A percentile compares a stretch with the other conserved stretches of the same genome.
Evolutionary conservation across 2,113 vertebrate genomes (phyloP).

Genomic region (Chroicocephalus ridibundus): DNA sequence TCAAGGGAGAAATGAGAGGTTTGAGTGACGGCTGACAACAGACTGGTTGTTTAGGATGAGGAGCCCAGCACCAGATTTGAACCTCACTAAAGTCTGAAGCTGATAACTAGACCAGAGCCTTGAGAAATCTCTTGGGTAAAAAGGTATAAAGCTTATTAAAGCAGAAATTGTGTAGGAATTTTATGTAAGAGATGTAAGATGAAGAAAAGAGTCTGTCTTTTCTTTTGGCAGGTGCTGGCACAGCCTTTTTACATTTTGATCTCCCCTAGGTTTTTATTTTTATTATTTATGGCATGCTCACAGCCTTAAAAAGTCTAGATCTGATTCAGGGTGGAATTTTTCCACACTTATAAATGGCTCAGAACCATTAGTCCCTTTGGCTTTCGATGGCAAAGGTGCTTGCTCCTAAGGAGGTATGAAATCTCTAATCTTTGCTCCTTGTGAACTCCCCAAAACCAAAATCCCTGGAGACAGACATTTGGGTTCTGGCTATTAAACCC

Average conservation of each 20-base stretch:
- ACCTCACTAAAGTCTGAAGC: not conserved
- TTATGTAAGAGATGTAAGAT: not conserved
- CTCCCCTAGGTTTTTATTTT: not conserved
- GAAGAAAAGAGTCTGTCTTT: not conserved
- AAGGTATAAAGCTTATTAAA: not conserved
- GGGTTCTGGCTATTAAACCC: not conserved
- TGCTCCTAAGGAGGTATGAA: not conserved
- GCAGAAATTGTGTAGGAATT: not conserved
- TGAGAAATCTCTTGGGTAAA: not conserved
- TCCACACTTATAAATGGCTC: not conserved
- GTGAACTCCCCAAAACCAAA: not conserved
- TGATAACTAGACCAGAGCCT: not conserved
- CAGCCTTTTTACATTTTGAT: not conserved
- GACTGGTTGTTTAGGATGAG: not conserved
- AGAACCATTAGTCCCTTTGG: not conserved
- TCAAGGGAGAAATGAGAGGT: slow-evolving; percentile 7
- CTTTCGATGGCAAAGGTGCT: not conserved
- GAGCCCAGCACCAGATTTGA: not conserved
- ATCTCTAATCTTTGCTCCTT: not conserved
- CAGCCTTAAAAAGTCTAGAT: not conserved
- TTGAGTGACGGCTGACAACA: slow-evolving; percentile 7
- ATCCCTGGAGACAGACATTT: no score
- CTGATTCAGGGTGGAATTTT: not conserved
- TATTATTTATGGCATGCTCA: not conserved
- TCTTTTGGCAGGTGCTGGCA: not conserved